phyloP scores from a whole-genome alignment of 2,113 vertebrate genomes.

The Azemiops feae region DNA sequence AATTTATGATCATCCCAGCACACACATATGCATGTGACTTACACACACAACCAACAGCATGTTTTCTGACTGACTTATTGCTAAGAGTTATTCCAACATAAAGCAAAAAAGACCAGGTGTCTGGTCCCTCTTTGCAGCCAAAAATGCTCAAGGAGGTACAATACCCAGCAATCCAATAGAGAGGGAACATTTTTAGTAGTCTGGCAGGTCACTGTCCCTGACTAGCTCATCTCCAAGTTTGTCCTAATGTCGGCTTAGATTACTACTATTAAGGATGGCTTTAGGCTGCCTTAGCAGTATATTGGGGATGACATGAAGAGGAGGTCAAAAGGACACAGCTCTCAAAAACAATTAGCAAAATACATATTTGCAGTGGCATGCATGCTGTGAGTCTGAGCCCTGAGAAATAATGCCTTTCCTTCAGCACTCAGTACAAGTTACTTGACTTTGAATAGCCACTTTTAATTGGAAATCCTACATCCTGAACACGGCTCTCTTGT shows the following conservation, averaged over 20 bases:
- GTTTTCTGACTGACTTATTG: not conserved
- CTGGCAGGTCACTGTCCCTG: not conserved
- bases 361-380: not conserved
- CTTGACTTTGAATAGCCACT: not conserved
- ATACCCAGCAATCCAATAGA: not conserved
- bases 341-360: not conserved
- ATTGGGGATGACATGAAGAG: not conserved
- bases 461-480: not conserved
- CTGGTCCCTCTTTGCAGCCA: not conserved
- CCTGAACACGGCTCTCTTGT: not conserved
- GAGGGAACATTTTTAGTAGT: not conserved
- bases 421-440: too few relatives aligned
- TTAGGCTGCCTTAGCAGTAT: not conserved
- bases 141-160: not conserved
- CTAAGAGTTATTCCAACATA: not conserved
- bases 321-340: not conserved
- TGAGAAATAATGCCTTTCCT: not conserved
- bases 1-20: not conserved
- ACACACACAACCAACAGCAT: not conserved
- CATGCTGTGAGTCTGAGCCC: not conserved
- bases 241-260: not conserved
- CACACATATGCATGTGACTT: not conserved
- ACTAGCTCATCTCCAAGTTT: not conserved
- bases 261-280: not conserved
- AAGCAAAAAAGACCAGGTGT: not conserved